Conservation (phyloP, 2,113 vertebrate genomes). For the Microcebus tavaratra region DNA sequence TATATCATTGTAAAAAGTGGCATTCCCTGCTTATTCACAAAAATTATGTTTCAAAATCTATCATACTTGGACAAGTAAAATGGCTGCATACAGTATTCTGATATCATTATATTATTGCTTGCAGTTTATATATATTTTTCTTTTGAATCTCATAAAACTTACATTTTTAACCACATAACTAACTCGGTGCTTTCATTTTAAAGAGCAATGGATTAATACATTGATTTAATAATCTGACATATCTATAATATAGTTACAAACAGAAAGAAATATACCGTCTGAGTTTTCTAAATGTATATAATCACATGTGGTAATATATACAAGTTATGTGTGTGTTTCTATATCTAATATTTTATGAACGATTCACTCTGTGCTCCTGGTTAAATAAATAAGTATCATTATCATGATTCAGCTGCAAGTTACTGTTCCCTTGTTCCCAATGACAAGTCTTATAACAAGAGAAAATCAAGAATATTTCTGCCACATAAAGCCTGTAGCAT, state of each 20-base stretch:
- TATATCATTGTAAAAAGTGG: neutral
- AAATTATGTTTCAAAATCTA: neutral
- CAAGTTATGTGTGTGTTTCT: neutral
- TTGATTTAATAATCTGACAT: neutral
- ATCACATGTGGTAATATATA: neutral
- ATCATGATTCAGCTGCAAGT: neutral
- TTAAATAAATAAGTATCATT: neutral
- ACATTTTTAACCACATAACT: neutral
- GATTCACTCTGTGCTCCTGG: neutral
- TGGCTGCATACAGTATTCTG: neutral
- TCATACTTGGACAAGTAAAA: neutral
- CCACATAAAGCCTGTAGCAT: neutral
- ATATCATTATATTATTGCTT: neutral
- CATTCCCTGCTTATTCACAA: neutral
- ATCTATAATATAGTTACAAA: neutral
- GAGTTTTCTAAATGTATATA: neutral
- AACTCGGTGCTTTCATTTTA: neutral
- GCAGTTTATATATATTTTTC: neutral
- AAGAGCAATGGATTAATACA: neutral
- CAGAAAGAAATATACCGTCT: neutral
- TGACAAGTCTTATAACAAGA: neutral
- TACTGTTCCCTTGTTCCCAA: neutral
- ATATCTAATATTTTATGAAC: neutral
- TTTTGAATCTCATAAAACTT: neutral
- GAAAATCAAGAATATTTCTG: conserved; percentile 18